phyloP scores from a whole-genome alignment of 2,888 invertebrate species.

The Volucella inanis region DNA sequence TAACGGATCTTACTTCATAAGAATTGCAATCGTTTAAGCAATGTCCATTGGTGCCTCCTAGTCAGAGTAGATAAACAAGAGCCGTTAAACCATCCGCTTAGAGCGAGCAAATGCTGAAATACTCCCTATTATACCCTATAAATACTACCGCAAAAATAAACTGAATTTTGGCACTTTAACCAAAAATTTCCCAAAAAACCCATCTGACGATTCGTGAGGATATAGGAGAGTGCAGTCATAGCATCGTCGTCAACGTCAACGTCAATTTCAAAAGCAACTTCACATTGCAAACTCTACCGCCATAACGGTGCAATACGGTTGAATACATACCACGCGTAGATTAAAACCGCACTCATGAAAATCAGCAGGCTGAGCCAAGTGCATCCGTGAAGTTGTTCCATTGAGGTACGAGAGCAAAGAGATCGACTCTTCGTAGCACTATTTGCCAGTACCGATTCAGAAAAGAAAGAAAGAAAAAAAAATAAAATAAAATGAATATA shows the following conservation, averaged over 20 bases:
- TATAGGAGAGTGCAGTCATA: too few species aligned
- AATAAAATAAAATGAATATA: conserved; percentile 40
- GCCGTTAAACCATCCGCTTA: neutral
- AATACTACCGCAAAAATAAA: conserved; percentile 28
- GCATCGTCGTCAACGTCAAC: neutral
- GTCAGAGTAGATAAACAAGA: neutral
- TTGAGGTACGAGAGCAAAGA: conserved; percentile 22
- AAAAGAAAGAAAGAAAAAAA: conserved; percentile 15
- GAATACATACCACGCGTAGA: conserved; percentile 39
- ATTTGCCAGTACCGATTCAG: conserved; percentile 8
- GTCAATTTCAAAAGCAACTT: conserved; percentile 50
- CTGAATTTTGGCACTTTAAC: conserved; percentile 26
- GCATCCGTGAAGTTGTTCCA: conserved; percentile 61
- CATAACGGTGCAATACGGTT: neutral
- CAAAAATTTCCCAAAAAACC: conserved; percentile 32
- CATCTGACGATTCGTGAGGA: neutral
- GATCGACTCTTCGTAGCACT: neutral
- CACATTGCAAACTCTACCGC: conserved; percentile 11
- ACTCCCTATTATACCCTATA: conserved; percentile 11
- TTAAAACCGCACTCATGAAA: conserved; percentile 60
- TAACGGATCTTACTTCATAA: too few species aligned
- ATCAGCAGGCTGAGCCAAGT: conserved; percentile 58
- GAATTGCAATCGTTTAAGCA: neutral
- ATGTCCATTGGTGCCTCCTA: neutral
- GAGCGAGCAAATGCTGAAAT: conserved; percentile 28